Base-by-base conservation (phyloP, 2,888 invertebrate genomes). In the Drosophila limbata region DNA sequence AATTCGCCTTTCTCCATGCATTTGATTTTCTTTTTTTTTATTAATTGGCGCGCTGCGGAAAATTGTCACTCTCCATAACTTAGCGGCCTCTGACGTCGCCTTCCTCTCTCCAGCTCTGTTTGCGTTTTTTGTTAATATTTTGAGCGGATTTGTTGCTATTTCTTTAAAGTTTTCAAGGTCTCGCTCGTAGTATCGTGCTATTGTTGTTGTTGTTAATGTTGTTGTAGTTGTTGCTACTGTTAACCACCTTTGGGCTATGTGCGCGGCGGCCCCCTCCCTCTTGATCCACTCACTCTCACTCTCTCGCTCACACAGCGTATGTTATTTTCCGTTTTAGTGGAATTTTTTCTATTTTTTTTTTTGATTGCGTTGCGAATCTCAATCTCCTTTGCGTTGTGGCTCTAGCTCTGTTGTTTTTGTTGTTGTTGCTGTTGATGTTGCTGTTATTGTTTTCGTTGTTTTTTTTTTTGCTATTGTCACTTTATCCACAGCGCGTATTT, bases 161-260 rank as follows among this genome's bases (percentile, higher is more conserved):
- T 77, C 76, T 85, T 81, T 85, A 73, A 75, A 84, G 80, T 85
- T 85, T 88, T 85, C 80, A 89, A 85, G 88, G 89, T 89, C 88
- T 89, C 59, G 77, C 79, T 82, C 70, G 55, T 53, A 48, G 73
- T 56, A 21, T 50, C 31, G 44, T 65, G 45, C 57, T 51, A 31
- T 50, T 72, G 35, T 53, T 64, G 28, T 65, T 72, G 48, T 52
- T 77, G 55, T 25, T 25, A 5, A 5, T 51, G 35, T 57, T 72
- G 35, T 57, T 64, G 21, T 65, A 69, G 48, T 52, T 77, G 57
- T 55, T 77, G 59, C 67, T 83, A 44, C 79, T 64, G 68, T 68
- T 79, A 83, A 73, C 81, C 83, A 76, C 70, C 81, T 83, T 74
- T 84, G 69, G 79, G 77, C 66, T 79, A 61, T 76, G 59, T 53